Conservation (phyloP, 2,888 invertebrate species). For the Periphyllus acericola region DNA sequence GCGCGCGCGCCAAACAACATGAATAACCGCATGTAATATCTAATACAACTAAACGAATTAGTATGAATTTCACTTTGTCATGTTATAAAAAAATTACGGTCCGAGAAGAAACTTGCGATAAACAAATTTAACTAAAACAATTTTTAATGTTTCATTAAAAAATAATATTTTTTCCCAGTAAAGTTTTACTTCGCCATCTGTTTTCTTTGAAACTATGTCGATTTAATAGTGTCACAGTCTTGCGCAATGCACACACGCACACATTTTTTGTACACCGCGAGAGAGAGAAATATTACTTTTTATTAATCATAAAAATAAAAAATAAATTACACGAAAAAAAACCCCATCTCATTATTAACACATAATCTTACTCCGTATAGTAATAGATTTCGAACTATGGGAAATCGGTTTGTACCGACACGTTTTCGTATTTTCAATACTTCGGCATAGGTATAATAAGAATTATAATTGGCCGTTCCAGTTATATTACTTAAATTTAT, state of each 20-base stretch:
- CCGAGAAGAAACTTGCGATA: neutral
- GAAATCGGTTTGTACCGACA: constrained; percentile 4
- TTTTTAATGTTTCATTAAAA: constrained; percentile 13
- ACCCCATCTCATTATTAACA: neutral
- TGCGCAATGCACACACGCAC: neutral
- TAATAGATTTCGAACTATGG: neutral
- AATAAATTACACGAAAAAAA: too few species aligned
- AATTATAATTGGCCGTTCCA: neutral
- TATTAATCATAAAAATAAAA: neutral
- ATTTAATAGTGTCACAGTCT: constrained; percentile 14
- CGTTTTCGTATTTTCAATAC: neutral
- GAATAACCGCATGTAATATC: too few species aligned
- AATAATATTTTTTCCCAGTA: neutral
- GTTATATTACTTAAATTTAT: neutral
- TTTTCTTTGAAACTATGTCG: neutral
- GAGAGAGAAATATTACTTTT: neutral
- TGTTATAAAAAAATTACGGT: neutral
- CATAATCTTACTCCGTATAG: neutral
- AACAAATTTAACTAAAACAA: constrained; percentile 7
- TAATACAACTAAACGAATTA: neutral
- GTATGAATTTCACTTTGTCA: neutral
- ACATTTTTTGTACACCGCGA: neutral
- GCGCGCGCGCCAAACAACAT: too few species aligned
- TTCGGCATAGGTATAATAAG: neutral
- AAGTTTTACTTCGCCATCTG: neutral